These are phyloP conservation scores for Buathra laborator DNA, from an alignment of 2,888 invertebrate species.

Conservation along the genomic window DNA sequence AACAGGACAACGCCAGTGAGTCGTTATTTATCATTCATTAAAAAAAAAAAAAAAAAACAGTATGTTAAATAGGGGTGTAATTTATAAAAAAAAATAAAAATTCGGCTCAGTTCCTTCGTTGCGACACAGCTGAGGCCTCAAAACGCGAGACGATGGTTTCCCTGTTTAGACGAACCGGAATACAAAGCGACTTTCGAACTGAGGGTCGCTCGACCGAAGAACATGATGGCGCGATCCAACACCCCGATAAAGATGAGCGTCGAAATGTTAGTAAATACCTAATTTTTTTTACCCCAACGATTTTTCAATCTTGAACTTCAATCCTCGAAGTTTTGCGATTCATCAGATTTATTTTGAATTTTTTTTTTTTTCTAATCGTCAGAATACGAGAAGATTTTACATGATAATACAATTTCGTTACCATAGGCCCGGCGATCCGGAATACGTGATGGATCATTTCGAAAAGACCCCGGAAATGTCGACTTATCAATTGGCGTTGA, in stretches of 20 bases:
- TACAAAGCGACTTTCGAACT: conserved; percentile 91
- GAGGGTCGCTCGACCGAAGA: conserved; percentile 88
- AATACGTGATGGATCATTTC: conserved; percentile 90
- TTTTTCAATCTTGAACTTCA: no score
- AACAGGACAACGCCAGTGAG: conserved; percentile 85
- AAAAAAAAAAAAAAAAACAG: not conserved
- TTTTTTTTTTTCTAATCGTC: not conserved
- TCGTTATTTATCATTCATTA: conserved; percentile 33
- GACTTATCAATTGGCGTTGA: conserved; percentile 91
- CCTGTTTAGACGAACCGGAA: conserved; percentile 93
- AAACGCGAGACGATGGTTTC: conserved; percentile 91
- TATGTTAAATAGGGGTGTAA: not conserved
- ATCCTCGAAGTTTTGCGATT: not conserved
- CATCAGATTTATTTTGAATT: not conserved
- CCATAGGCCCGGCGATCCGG: conserved; percentile 86
- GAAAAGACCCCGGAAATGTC: conserved; percentile 91
- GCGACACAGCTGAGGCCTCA: conserved; percentile 91
- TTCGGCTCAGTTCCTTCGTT: conserved; percentile 86
- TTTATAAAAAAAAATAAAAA: conserved; percentile 4
- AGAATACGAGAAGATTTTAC: not conserved
- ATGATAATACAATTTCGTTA: conserved; percentile 39
- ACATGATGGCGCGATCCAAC: conserved; percentile 88
- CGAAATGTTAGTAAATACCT: conserved; percentile 87
- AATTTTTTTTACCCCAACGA: no score
- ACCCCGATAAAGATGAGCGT: conserved; percentile 87